Conservation (phyloP, 92 coral and sea anemone genomes). For the Diadumene lineata region DNA sequence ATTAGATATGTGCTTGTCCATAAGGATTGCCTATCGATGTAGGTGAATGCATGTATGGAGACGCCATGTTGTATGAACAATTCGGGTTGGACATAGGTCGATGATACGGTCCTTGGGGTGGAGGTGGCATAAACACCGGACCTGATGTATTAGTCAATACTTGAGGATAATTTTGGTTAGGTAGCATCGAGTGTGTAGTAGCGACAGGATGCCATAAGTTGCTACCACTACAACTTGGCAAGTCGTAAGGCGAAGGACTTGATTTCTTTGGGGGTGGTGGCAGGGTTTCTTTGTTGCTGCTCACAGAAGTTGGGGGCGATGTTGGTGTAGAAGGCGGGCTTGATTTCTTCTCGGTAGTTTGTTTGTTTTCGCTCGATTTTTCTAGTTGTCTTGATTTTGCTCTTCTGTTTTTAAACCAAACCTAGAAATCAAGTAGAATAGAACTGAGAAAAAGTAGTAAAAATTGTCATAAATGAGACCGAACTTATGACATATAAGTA, state of each 20-base stretch:
- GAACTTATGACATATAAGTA: neutral
- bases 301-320: slow-evolving; percentile 26
- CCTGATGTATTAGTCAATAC: slow-evolving; percentile 89
- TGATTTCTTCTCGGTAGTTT: slow-evolving; percentile 74
- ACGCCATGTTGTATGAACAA: slow-evolving; percentile 75
- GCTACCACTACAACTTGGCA: slow-evolving; percentile 71
- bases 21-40: slow-evolving; percentile 46
- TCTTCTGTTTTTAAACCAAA: slow-evolving; percentile 98
- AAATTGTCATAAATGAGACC: neutral
- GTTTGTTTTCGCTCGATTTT: slow-evolving; percentile 80
- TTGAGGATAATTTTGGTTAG: slow-evolving; percentile 64
- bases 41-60: slow-evolving; percentile 80
- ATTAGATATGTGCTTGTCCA: slow-evolving; percentile 65
- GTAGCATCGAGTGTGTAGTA: slow-evolving; percentile 51
- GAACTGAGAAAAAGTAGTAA: neutral
- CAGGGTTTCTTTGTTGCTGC: slow-evolving; percentile 32
- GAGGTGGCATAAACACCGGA: slow-evolving; percentile 89
- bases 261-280: slow-evolving; percentile 56
- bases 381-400: slow-evolving; percentile 94
- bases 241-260: slow-evolving; percentile 70
- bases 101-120: slow-evolving; percentile 60
- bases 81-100: slow-evolving; percentile 76
- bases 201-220: slow-evolving; percentile 63
- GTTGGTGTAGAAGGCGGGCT: slow-evolving; percentile 58
- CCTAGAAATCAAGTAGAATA: slow-evolving; percentile 42